Evolutionary conservation across 2,113 vertebrate genomes (phyloP).

Genomic region (Pedionomus torquatus): DNA sequence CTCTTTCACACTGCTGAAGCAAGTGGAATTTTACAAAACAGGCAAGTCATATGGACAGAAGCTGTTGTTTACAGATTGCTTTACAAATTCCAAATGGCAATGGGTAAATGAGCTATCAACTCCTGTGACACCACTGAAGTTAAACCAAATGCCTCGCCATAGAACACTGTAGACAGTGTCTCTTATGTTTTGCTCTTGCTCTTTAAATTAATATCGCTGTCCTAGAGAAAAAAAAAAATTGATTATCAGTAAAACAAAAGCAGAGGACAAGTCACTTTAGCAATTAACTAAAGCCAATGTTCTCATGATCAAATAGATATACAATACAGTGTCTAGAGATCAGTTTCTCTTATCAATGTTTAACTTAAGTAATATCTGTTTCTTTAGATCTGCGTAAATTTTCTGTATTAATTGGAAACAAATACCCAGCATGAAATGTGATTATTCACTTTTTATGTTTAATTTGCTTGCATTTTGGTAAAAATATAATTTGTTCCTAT

Average conservation of each 20-base stretch:
- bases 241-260: background rate
- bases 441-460: conserved; percentile 33
- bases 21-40: conserved; percentile 4
- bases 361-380: background rate
- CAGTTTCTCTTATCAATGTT: background rate
- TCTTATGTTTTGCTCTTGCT: background rate
- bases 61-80: conserved; percentile 58
- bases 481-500: conserved; percentile 34
- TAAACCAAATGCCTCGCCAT: background rate
- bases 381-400: background rate
- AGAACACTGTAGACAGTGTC: background rate
- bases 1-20: background rate
- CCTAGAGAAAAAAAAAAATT: background rate
- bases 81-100: conserved; percentile 68
- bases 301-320: background rate
- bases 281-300: background rate
- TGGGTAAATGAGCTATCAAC: conserved; percentile 59
- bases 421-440: conserved; percentile 24
- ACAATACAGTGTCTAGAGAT: background rate
- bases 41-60: background rate
- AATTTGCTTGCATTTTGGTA: conserved; percentile 28
- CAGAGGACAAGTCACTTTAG: background rate
- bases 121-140: conserved; percentile 44
- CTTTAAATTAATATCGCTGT: background rate
- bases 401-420: conserved; percentile 8